Evolutionary conservation across 2,888 invertebrate species (phyloP).

Genomic region (Candidula unifasciata): DNA sequence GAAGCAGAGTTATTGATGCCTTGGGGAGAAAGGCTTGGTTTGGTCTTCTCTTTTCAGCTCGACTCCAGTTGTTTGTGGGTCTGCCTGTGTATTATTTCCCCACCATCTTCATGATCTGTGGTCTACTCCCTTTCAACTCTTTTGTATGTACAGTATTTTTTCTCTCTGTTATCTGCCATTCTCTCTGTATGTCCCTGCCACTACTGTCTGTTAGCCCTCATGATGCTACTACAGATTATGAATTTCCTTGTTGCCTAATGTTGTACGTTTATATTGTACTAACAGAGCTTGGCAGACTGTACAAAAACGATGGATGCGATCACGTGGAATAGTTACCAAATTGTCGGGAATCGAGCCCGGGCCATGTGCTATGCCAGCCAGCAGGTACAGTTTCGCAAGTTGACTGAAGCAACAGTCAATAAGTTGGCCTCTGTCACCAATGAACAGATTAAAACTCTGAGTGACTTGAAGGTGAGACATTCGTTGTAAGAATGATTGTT

Average conservation of each 20-base stretch:
- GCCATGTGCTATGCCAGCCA: constrained; percentile 84
- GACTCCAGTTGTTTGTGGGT: too few species aligned
- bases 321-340: constrained; percentile 83
- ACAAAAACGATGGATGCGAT: constrained; percentile 84
- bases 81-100: too few species aligned
- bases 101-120: too few species aligned
- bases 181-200: too few species aligned
- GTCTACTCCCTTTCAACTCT: too few species aligned
- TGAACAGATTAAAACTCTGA: constrained; percentile 79
- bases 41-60: too few species aligned
- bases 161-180: too few species aligned
- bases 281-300: constrained; percentile 82
- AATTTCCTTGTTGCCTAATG: neutral
- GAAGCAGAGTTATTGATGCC: too few species aligned
- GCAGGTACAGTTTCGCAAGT: constrained; percentile 83
- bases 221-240: neutral
- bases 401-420: constrained; percentile 84
- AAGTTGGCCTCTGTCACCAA: constrained; percentile 81
- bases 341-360: constrained; percentile 81
- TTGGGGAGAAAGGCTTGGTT: too few species aligned
- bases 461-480: constrained; percentile 78
- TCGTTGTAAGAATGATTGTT: neutral
- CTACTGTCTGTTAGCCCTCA: neutral
- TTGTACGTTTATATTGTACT: neutral
- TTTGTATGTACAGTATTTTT: too few species aligned